Percentiles rank a stretch among this genome's conserved stretches.
phyloP scores from a whole-genome alignment of 1,140 invertebrate species.

The Micrasema longulum region DNA sequence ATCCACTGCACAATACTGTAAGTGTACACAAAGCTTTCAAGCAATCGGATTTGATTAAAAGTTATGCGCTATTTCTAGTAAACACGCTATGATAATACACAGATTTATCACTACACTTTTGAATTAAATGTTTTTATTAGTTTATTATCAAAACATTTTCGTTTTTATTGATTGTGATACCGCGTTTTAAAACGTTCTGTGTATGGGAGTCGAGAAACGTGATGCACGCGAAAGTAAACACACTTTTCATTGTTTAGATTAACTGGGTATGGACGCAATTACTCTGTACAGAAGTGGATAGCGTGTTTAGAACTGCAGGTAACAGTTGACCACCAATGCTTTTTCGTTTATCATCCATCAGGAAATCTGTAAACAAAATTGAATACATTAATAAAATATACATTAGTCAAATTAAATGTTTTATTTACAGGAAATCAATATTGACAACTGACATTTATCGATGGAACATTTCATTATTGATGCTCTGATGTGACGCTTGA shows the following conservation, averaged over 20 bases:
- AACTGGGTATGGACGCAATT: not conserved
- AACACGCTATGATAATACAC: not conserved
- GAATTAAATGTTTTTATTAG: not conserved
- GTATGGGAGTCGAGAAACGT: constrained; percentile 17
- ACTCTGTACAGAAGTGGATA: not conserved
- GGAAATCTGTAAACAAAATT: constrained; percentile 11
- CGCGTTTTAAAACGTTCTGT: not conserved
- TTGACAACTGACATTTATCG: no score
- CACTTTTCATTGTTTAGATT: constrained; percentile 9
- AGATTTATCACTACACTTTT: not conserved
- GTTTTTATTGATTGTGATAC: not conserved
- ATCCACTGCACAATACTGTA: not conserved
- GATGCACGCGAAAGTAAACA: constrained; percentile 5
- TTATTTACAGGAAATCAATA: no score
- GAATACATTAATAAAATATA: constrained; percentile 27
- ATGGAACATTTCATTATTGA: no score
- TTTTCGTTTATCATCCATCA: constrained; percentile 3
- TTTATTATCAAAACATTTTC: not conserved
- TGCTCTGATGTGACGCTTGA: no score
- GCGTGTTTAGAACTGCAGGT: constrained; percentile 4
- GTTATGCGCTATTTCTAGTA: not conserved
- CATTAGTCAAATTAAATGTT: no score
- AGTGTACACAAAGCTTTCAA: not conserved
- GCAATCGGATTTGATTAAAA: not conserved
- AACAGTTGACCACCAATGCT: not conserved